Base-by-base conservation (phyloP, 2,113 vertebrate species). In the Phylloscopus whistleri region DNA sequence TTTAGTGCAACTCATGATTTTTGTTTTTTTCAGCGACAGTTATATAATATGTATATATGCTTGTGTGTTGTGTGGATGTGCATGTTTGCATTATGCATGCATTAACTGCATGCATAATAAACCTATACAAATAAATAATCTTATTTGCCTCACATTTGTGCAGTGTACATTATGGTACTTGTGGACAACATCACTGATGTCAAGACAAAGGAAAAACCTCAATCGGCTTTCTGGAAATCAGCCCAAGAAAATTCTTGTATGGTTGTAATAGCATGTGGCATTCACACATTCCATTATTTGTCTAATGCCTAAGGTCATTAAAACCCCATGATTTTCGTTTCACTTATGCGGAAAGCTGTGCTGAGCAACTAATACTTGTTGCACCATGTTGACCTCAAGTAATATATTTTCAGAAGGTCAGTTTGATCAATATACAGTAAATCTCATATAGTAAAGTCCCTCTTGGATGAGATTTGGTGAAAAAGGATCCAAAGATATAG, bases 101-200 rank as follows among this genome's bases (percentile, higher is more conserved):
- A 79, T 94, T 94, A 96, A 84, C 79, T 77, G 68, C 85, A 78
- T 87, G 86, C 79, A 93, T 88, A 93, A 95, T 89, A 89, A 83
- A 63, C 56, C 68, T 70, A 73, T 80, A 92, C 89, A 78, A 90
- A 78, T 94, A 80, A 95, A 81, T 93, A 67, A 69, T 95, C 37
- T 64, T 92, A 58, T 89, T n/a, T 53, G 69, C 39, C 51, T 72
- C 49, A 62, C 4, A 7, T 84, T 74, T 73, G 16, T 75, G 44
- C 39, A 39, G 9, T 16, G 13, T 77, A 44, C 39, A 31, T 89
- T 88, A 66, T 1, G 1, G 46, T 81, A 60, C 1, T 2, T 49
- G 22, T 55, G 68, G 60, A 90, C 33, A 60, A 46, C n/a, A 72
- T 58, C 83, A 53, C 66, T 79, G 66, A 69, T 93, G 35, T 81